A percentile compares a stretch with the other conserved stretches of the same genome.
These are phyloP conservation scores for Tethea ocularis DNA, from an alignment of 2,888 invertebrate genomes.

Conservation along the genomic window DNA sequence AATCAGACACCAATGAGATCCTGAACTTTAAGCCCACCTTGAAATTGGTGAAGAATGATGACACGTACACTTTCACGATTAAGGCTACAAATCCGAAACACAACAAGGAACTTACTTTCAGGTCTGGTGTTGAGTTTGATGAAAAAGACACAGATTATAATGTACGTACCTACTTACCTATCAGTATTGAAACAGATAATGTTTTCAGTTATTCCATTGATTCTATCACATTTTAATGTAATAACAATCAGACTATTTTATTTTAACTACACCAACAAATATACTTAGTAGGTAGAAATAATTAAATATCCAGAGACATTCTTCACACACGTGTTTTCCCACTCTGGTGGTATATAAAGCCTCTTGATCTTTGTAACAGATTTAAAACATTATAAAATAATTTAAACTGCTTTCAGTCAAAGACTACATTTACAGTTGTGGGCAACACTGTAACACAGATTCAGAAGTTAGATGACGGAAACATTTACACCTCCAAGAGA, in stretches of 20 bases:
- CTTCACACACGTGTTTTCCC: too few species aligned
- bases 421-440: constrained; percentile 36
- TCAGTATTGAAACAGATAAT: too few species aligned
- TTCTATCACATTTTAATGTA: too few species aligned
- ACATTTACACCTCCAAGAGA: constrained; percentile 30
- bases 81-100: constrained; percentile 12
- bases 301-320: too few species aligned
- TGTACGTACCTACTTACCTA: constrained; percentile 24
- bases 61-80: constrained; percentile 35
- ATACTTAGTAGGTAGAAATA: too few species aligned
- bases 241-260: too few species aligned
- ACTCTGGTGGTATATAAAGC: too few species aligned
- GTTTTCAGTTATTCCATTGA: too few species aligned
- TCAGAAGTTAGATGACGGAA: constrained; percentile 31
- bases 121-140: constrained; percentile 41
- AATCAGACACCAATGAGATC: constrained; percentile 29
- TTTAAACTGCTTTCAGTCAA: constrained; percentile 30
- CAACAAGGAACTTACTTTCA: constrained; percentile 38
- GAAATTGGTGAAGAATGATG: constrained; percentile 41
- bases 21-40: constrained; percentile 29
- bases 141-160: constrained; percentile 27
- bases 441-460: constrained; percentile 46
- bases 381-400: not conserved
- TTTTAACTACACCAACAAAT: too few species aligned
- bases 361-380: too few species aligned